Percentiles rank a stretch among this genome's conserved stretches.
These are phyloP conservation scores for Pelmatolapia mariae DNA, from an alignment of 2,113 vertebrate genomes.

Conservation along the genomic window DNA sequence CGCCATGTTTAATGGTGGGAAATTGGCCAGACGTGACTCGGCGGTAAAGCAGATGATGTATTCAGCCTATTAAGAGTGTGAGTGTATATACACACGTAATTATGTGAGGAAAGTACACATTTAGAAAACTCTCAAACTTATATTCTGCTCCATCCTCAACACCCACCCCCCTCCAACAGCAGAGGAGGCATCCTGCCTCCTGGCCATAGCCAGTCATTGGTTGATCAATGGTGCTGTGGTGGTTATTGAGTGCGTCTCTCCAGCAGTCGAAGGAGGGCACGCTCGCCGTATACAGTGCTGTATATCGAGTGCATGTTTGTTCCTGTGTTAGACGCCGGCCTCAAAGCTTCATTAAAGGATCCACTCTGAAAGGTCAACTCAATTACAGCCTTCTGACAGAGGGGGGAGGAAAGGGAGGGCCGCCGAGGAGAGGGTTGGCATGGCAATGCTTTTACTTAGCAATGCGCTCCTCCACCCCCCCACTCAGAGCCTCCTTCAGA, in stretches of 20 bases:
- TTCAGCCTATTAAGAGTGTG: not conserved
- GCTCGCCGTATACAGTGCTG: slow-evolving; percentile 45
- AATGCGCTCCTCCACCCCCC: slow-evolving; percentile 31
- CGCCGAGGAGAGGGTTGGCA: slow-evolving; percentile 63
- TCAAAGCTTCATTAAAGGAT: slow-evolving; percentile 78
- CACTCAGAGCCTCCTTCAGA: slow-evolving; percentile 31
- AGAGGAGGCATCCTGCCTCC: slow-evolving; percentile 26
- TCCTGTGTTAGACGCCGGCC: slow-evolving; percentile 55
- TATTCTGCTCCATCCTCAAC: not conserved
- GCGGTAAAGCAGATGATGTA: slow-evolving; percentile 13
- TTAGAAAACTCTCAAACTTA: slow-evolving; percentile 23
- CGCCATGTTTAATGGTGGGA: slow-evolving; percentile 22
- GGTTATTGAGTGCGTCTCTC: slow-evolving; percentile 59
- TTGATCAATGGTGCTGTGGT: slow-evolving; percentile 57
- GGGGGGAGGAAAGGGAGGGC: slow-evolving; percentile 22
- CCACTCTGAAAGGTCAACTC: slow-evolving; percentile 79
- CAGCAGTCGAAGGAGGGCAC: slow-evolving; percentile 53
- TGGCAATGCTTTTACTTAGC: slow-evolving; percentile 69
- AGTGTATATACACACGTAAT: not conserved
- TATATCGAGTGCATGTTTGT: slow-evolving; percentile 68
- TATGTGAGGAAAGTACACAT: not conserved
- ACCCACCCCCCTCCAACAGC: slow-evolving; percentile 9
- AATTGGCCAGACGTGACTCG: slow-evolving; percentile 44
- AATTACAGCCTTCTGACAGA: slow-evolving; percentile 76
- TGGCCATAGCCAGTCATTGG: not conserved